phyloP scores from a whole-genome alignment of 92 coral and sea anemone species.

The Pocillopora meandrina region DNA sequence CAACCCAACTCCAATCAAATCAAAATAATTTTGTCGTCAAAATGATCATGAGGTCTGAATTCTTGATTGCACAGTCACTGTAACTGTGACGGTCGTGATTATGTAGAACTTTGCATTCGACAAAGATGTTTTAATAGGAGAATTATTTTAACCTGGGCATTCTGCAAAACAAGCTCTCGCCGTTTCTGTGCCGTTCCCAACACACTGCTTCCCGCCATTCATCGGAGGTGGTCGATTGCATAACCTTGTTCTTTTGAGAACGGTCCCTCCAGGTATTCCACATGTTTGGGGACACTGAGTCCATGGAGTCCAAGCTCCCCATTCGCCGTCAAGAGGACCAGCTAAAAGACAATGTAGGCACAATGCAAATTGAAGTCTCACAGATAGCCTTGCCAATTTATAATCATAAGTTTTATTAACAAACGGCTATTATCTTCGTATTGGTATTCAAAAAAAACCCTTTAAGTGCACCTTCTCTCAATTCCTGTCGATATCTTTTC shows the following conservation, averaged over 20 bases:
- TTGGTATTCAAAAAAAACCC: too few species aligned
- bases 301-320: conserved; percentile 89
- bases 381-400: too few species aligned
- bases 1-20: too few species aligned
- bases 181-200: conserved; percentile 77
- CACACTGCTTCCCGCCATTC: conserved; percentile 92
- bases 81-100: too few species aligned
- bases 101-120: too few species aligned
- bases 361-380: too few species aligned
- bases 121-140: background rate
- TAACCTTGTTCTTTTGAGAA: conserved; percentile 72
- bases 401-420: too few species aligned
- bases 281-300: conserved; percentile 79
- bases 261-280: conserved; percentile 80
- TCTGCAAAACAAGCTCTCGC: conserved; percentile 75
- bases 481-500: too few species aligned
- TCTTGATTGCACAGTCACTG: background rate
- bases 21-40: too few species aligned
- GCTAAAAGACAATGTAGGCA: conserved; percentile 38
- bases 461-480: too few species aligned
- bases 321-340: conserved; percentile 85
- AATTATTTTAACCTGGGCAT: conserved; percentile 74
- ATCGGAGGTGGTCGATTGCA: conserved; percentile 91
- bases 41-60: background rate
- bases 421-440: too few species aligned